phyloP scores from a whole-genome alignment of 2,113 vertebrate genomes.

The Psammodynastes pulverulentus region DNA sequence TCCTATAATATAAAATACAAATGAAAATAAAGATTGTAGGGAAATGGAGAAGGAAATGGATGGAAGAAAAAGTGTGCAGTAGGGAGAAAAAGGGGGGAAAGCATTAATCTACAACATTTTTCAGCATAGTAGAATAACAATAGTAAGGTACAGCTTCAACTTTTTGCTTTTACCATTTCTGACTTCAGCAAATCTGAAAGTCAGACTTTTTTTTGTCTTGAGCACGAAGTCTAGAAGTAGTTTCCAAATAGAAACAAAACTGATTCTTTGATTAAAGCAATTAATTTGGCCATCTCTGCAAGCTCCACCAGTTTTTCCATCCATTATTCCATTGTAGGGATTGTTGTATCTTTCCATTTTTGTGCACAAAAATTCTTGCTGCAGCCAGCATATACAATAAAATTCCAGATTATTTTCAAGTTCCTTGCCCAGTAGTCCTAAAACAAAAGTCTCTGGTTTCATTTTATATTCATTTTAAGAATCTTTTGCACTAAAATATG shows the following conservation, averaged over 20 bases:
- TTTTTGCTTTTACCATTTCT: background rate
- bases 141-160: background rate
- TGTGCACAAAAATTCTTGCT: background rate
- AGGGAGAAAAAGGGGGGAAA: rapidly evolving
- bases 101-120: background rate
- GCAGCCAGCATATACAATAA: background rate
- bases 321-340: background rate
- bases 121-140: background rate
- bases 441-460: background rate
- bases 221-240: background rate
- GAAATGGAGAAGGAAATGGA: background rate
- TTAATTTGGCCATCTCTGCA: background rate
- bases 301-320: background rate
- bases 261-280: background rate
- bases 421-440: background rate
- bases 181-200: background rate
- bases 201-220: background rate
- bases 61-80: background rate
- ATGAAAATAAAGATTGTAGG: background rate
- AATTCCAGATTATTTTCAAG: background rate
- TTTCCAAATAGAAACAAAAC: background rate
- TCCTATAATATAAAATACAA: background rate
- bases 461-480: background rate
- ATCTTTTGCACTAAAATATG: background rate
- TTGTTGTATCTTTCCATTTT: background rate